Conservation (phyloP, 2,113 vertebrate species). For the Ellobius talpinus region DNA sequence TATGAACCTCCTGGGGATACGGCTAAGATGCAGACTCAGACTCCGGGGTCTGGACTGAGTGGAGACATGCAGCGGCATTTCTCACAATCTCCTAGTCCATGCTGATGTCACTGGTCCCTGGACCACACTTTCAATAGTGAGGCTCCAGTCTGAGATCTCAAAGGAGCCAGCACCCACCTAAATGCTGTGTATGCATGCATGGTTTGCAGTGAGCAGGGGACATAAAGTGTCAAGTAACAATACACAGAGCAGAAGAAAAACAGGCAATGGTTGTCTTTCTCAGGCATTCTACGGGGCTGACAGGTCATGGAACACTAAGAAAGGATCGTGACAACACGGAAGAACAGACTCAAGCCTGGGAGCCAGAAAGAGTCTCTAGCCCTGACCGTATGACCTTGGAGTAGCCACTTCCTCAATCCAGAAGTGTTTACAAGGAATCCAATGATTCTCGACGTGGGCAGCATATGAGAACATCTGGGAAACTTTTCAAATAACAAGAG, state of each 20-base stretch:
- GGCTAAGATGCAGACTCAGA: not conserved
- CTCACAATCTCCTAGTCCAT: not conserved
- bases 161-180: not conserved
- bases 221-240: not conserved
- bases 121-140: not conserved
- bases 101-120: not conserved
- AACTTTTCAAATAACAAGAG: conserved; percentile 56
- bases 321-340: not conserved
- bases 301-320: not conserved
- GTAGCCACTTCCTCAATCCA: not conserved
- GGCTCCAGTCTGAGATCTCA: not conserved
- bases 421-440: conserved; percentile 31
- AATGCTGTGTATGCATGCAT: not conserved
- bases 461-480: conserved; percentile 56
- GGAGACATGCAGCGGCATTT: not conserved
- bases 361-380: not conserved
- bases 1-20: not conserved
- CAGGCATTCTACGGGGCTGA: not conserved
- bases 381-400: not conserved
- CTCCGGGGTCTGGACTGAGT: not conserved
- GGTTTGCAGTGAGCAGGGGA: not conserved
- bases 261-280: not conserved
- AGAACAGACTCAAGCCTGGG: not conserved
- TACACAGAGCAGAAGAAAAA: not conserved
- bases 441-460: conserved; percentile 28